Evolutionary conservation across 2,797 vertebrate genomes (phyloP), one percentile per base, ranked within the genome.

Genomic region (Poliocrania exsul): DNA sequence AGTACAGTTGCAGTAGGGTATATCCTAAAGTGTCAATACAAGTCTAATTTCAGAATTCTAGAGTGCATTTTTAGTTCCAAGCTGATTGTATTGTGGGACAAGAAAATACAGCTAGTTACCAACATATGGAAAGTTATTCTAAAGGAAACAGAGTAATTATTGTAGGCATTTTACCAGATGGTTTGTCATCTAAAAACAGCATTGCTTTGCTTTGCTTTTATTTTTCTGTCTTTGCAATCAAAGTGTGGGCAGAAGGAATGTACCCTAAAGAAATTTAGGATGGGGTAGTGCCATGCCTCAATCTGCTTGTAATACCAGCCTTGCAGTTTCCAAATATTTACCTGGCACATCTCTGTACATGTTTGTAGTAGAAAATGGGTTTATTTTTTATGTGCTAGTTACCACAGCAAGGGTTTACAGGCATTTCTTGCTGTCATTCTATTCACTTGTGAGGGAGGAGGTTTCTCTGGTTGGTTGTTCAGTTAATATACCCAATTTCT

Each of bases 121-220:
- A 90, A 61, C 90, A 88, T 90, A 86, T 69, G 88, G 88, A 37
- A 88, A 90, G 53, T 86, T 86, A 84, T 90, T 95, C 62, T 88
- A 84, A 86, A 79, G 73, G 83, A 92, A 88, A 78, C 53, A 28
- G 56, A 75, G 42, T 92, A 88, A 95, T 94, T 81, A 83, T 95
- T 93, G 89, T 89, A 80, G 91, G 79, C 87, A 87, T 95, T 93
- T 90, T 85, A 86, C 65, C 92, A 94, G 69, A 74, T 96, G 90
- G 92, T 78, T 92, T 93, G 57, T 93, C 60, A 47, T 86, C 83
- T 86, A 78, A 78, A 92, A 94, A 12, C 28, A 40, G 38, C 51
- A 40, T 78, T 83, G 17, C 49, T 88, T 92, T 84, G 62, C 42
- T 89, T 92, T 73, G 42, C 46, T 93, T 90, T 92, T 80, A 54